Evolutionary conservation across 2,113 vertebrate genomes (phyloP).

Genomic region (Mola mola): DNA sequence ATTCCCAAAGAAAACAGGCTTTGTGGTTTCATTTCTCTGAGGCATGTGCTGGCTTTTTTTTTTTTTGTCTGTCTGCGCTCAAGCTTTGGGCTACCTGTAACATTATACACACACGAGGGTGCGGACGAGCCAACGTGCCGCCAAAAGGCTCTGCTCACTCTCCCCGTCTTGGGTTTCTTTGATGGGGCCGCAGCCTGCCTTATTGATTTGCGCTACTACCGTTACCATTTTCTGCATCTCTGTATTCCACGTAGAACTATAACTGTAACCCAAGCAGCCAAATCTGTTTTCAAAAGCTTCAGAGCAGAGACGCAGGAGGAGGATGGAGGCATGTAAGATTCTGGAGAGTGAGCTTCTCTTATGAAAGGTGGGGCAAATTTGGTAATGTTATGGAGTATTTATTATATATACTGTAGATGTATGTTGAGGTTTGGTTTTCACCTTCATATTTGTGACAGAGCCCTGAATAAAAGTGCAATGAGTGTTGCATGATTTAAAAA

Average conservation of each 20-base stretch:
- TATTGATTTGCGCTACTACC: constrained; percentile 23
- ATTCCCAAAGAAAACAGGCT: constrained; percentile 5
- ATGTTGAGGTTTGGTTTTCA: too few species aligned
- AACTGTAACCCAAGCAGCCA: constrained; percentile 14
- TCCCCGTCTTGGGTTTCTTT: constrained; percentile 26
- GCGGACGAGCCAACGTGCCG: constrained; percentile 28
- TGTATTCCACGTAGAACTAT: background rate
- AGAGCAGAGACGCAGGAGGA: constrained; percentile 21
- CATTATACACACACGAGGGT: constrained; percentile 35
- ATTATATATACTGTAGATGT: too few species aligned
- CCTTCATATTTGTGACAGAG: too few species aligned
- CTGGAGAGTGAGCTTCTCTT: constrained; percentile 27
- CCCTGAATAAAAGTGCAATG: too few species aligned
- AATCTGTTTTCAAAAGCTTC: constrained; percentile 30
- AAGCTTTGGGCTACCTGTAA: constrained; percentile 50
- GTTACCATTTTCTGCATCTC: constrained; percentile 16
- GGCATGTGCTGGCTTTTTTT: background rate
- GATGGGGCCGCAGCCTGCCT: constrained; percentile 19
- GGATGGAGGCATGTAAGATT: background rate
- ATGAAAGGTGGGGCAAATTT: background rate
- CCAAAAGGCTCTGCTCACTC: constrained; percentile 27
- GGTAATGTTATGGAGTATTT: too few species aligned
- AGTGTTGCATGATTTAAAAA: too few species aligned
- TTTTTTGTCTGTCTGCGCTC: background rate
- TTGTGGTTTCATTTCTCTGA: constrained; percentile 28